phyloP scores from a whole-genome alignment of 2,113 vertebrate genomes.

The Oryzias celebensis region DNA sequence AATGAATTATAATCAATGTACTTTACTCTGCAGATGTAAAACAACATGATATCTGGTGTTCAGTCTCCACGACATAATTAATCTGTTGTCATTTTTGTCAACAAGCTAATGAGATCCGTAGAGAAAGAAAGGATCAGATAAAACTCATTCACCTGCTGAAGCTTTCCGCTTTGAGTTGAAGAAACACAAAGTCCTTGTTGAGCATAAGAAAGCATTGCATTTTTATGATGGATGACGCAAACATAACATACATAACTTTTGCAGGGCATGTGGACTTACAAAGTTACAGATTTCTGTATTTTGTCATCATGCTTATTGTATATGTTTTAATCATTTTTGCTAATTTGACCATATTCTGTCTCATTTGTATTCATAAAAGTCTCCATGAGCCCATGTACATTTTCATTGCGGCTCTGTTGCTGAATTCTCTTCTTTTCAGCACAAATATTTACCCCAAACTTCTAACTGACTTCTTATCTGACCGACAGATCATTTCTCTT shows the following conservation, averaged over 20 bases:
- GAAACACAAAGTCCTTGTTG: not conserved
- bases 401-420: constrained; percentile 50
- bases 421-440: constrained; percentile 45
- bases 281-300: constrained; percentile 43
- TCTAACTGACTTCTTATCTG: constrained; percentile 40
- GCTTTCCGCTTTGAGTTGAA: not conserved
- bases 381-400: constrained; percentile 56
- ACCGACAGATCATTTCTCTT: constrained; percentile 23
- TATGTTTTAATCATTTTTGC: constrained; percentile 35
- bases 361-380: constrained; percentile 19
- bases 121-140: constrained; percentile 1
- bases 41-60: too few relatives aligned
- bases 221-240: too few relatives aligned
- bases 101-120: constrained; percentile 18
- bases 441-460: constrained; percentile 37
- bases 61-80: too few relatives aligned
- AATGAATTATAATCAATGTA: too few relatives aligned
- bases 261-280: constrained; percentile 27
- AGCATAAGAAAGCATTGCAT: too few relatives aligned
- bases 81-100: not conserved
- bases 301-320: constrained; percentile 16
- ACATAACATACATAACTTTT: constrained; percentile 31
- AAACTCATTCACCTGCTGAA: not conserved
- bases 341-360: constrained; percentile 29
- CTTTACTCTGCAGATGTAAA: too few relatives aligned